Base-by-base conservation (phyloP, 2,113 vertebrate genomes). In the Choloepus hoffmanni region DNA sequence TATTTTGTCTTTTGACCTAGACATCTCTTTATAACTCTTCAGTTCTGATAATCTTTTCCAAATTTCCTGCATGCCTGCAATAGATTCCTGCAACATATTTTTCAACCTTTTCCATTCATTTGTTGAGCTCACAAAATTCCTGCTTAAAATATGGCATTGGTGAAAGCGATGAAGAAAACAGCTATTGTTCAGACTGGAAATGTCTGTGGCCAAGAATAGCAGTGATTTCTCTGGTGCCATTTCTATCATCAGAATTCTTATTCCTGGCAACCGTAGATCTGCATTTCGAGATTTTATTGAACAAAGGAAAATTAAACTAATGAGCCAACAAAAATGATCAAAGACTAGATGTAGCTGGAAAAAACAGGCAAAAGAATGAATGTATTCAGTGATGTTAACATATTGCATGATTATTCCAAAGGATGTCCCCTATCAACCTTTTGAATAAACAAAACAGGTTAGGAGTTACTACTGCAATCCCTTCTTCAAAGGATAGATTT, bases 151-250 rank as follows among this genome's bases (percentile, higher is more conserved):
- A 96, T 84, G 97, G 87, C 60, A 95, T 19, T 87, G 96, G 72
- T 96, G 95, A 98, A 93, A 98, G 92, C 84, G 95, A 97, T 88
- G 93, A 98, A 98, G 97, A 97, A 98, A 98, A 98, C 93, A 98
- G 90, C 84, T 97, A 98, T 96, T 97, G 94, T 98, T 98, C 96
- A 95, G 89, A 36, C 90, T 98, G 96, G 96, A 98, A 98, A 90
- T 50, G 84, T 85, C 96, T 96, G 84, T 26, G 60, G 98, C 98
- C 98, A 98, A 98, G 96, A 98, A 92, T 43, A 98, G 97, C 97
- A 98, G 7, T 77, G 92, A 96, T 92, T 97, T 85, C 87, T 96
- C 81, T 97, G 96, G 91, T 98, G 97, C 97, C 58, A 73, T 14
- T 36, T 97, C 97, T 98, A 92, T 98, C 97, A 96, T 96, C 90